phyloP scores from a whole-genome alignment of 2,888 invertebrate species.

The Epirrhoe alternata region DNA sequence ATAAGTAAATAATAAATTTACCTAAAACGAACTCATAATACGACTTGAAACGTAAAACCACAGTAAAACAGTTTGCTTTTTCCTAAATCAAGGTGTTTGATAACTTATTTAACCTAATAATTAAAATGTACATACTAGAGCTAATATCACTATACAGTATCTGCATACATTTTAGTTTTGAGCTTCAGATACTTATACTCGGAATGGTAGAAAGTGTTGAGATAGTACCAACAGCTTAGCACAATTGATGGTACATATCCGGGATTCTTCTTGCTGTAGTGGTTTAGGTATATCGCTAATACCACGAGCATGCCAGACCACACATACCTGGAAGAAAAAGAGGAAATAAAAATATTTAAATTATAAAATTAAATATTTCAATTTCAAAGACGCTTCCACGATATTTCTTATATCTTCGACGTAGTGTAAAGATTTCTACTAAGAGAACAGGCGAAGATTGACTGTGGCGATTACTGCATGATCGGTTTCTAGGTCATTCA shows the following conservation, averaged over 20 bases:
- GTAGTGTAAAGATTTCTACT: slow-evolving; percentile 32
- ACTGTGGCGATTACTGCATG: slow-evolving; percentile 33
- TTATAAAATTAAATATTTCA: too few species aligned
- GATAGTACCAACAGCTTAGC: slow-evolving; percentile 57
- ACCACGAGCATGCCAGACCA: slow-evolving; percentile 96
- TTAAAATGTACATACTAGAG: not conserved
- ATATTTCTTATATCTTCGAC: slow-evolving; percentile 11
- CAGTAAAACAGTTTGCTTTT: too few species aligned
- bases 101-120: too few species aligned
- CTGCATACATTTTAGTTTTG: slow-evolving; percentile 69
- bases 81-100: too few species aligned
- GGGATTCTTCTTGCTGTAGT: slow-evolving; percentile 92
- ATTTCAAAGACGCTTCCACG: slow-evolving; percentile 17
- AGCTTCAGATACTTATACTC: slow-evolving; percentile 72
- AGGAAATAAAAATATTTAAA: too few species aligned
- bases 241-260: slow-evolving; percentile 63
- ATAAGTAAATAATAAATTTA: too few species aligned
- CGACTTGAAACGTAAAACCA: too few species aligned
- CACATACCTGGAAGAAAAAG: slow-evolving; percentile 92
- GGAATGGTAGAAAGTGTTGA: slow-evolving; percentile 63
- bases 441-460: slow-evolving; percentile 39
- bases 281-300: slow-evolving; percentile 96
- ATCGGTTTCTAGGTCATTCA: slow-evolving; percentile 38
- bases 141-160: slow-evolving; percentile 55
- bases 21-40: too few species aligned